Base-by-base conservation (phyloP, 1,140 invertebrate species). In the Calephelis nemesis region DNA sequence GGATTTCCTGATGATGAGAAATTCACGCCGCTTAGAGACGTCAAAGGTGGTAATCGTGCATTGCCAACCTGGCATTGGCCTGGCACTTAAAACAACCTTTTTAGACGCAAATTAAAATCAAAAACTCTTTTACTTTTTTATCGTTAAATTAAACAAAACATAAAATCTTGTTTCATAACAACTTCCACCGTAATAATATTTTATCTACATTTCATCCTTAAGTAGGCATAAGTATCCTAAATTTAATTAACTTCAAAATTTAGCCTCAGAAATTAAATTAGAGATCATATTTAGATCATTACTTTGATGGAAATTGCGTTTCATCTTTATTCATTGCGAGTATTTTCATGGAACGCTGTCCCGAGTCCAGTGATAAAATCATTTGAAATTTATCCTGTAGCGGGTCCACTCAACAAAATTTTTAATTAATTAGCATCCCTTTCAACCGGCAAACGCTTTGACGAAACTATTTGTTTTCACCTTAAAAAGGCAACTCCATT, bases 401-500 rank as follows among this genome's bases (percentile, higher is more conserved):
- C 47, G 50, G 60, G 67, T 68, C 58, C 64, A 70, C 63, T 15
- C 15, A 66, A 62, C 52, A 72, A 76, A 71, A 73, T 78, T 83
- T 82, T 83, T 85, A 87, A 89, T 89, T 88, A 88, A 89, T 87
- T 88, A 88, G 77, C 77, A 73, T 71, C 75, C 74, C 76, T 77
- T 79, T 77, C 77, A 68, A 77, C 73, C 70, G 58, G 64, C 70
- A 69, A 74, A 77, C 75, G 74, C 77, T 86, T 86, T 84, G 81
- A 79, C 69, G 73, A 75, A 75, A 84, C 77, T 88, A 86, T 88
- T 87, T 90, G 87, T 87, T 90, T 84, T 81, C 84, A 87, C 82
- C 82, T 87, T 81, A 76, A 87, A 87, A 88, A 85, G 83, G 83
- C 82, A 84, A 88, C 79, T 86, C 88, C 86, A 90, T 90, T 90